Evolutionary conservation across 2,888 invertebrate genomes (phyloP), one percentile per base, ranked within the genome.

Genomic region (Rugalucina vietnamica): DNA sequence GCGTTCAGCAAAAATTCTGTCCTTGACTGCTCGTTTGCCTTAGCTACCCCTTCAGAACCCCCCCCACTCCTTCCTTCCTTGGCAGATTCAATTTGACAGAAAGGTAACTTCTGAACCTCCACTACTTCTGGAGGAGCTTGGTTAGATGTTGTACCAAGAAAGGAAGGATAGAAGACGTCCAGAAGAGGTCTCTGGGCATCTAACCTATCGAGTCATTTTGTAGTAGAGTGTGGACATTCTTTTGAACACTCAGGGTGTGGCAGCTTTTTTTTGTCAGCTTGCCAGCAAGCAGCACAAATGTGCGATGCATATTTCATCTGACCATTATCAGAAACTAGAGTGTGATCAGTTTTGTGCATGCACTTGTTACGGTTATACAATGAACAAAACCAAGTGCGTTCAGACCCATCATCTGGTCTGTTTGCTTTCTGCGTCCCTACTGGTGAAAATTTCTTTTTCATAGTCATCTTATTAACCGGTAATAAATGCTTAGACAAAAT

Each of bases 251-350:
- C 29, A 1, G 74, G 49, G 27, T 74, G 74, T 49, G 43, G 2
- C 54, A 50, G n/a, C 27, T 74, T 74, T 34, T 74, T 43, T 29
- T 50, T 34, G 5, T 43, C 43, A 27, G 29, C 50, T 8, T 12
- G 74, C 43, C 49, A 74, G 50, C 74, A 74, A 50, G 5, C 21
- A 8, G 74, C 50, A 32, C 74, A 32, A 5, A 74, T 49, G 36
- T 74, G 74, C 10, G 3, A 12, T 21, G 71, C n/a, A 27, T 4
- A 71, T 39, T 8, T 36, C 36, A 27, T n/a, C 36, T 37, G 32
- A 1, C 70, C 60, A 27, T 60, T 60, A 29, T 27, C 5, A 5
- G 54, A 54, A 5, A 12, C 21, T 54, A 12, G n/a, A 21, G 54
- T 12, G n/a, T 12, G 21, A 24, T 12, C 54, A 21, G 21, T 4